Evolutionary conservation across 2,113 vertebrate genomes (phyloP).

Genomic region (Paradoxurus hermaphroditus): DNA sequence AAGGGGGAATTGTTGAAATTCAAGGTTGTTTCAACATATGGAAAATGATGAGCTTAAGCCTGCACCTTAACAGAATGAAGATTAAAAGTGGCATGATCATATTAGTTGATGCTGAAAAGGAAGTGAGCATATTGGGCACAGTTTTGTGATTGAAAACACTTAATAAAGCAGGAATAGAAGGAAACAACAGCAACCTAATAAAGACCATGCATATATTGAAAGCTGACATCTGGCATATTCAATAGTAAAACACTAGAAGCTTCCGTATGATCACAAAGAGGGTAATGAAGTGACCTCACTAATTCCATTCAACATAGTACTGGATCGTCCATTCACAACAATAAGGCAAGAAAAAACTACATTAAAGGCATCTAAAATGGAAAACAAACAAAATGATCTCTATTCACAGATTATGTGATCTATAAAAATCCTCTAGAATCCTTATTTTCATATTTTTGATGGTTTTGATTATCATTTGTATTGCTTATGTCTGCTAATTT

Average conservation of each 20-base stretch:
- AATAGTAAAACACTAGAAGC: background rate
- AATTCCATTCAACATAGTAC: background rate
- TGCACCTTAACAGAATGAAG: background rate
- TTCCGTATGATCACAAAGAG: too few species aligned
- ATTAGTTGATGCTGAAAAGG: background rate
- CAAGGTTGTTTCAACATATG: background rate
- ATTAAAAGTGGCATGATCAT: background rate
- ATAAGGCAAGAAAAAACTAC: background rate
- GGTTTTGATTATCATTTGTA: background rate
- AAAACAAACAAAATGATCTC: background rate
- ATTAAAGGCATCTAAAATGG: background rate
- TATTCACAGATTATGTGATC: background rate
- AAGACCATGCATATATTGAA: background rate
- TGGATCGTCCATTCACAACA: background rate
- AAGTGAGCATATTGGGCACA: background rate
- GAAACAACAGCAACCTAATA: background rate
- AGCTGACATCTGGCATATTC: background rate
- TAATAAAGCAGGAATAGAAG: background rate
- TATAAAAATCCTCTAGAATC: background rate
- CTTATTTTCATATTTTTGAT: background rate
- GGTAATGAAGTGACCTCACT: background rate
- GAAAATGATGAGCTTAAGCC: background rate
- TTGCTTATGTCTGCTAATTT: background rate
- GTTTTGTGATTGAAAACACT: background rate
- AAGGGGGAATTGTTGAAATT: background rate